Base-by-base conservation (phyloP, 2,888 invertebrate species). In the Sarcophaga carnaria region DNA sequence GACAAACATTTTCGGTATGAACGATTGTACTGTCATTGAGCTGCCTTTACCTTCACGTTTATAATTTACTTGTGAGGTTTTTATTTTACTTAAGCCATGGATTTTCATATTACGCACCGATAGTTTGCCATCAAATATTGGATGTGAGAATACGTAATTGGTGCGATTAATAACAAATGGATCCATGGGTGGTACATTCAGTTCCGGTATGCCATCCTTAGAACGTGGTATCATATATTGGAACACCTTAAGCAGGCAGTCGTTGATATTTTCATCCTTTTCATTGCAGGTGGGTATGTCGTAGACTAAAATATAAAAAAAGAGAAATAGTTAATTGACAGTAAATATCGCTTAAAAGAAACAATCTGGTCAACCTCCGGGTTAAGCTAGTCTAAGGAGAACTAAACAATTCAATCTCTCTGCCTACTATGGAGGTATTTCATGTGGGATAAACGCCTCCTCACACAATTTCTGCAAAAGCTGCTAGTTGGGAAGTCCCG, bases 231-330 rank as follows among this genome's bases (percentile, higher is more conserved):
- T 89, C 17, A 95, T 93, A 1, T 92, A 90, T 89, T 94, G 94
- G 2, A 95, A 93, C 0, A 95, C 94, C 0, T 94, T 94, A 80
- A 94, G 93, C 60, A 96, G 90, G 88, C 96, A 96, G 20, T 95
- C 94, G 88, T 95, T 95, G 10, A 95, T 93, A 60, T 95, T 94
- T 2, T 94, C 93, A 59, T 95, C 94, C 86, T 94, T 94, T 85
- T 94, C 93, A 62, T 94, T 91, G 89, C 96, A 96, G 78, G 94
- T 93, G 86, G 95, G 94, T 0, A 95, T 89, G 88, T 94, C 94
- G 4, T 77, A 22, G 6, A 78, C 88, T 88, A 62, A n/a, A 66
- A 77, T 10, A 37, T 37, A 37, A 37, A 37, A 37, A 37, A 2
- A 37, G 37, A 37, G 2, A 37, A 2, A 8, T 2, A 37, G 8